These are phyloP conservation scores for Platorchestia sp. DNA, from an alignment of 1,140 invertebrate genomes.

Conservation along the genomic window DNA sequence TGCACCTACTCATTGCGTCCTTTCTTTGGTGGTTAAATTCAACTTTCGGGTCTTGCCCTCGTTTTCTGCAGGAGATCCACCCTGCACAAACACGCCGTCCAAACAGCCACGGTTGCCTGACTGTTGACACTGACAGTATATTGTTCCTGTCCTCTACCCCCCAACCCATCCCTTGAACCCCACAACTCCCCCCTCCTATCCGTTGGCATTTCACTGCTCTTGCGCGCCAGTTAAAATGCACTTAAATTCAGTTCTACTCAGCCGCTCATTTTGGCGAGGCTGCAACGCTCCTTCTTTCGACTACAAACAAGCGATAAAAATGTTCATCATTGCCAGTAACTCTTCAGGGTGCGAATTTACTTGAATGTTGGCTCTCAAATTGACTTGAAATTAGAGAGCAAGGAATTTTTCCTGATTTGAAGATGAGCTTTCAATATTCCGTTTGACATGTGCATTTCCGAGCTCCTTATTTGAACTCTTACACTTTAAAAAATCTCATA, in stretches of 20 bases:
- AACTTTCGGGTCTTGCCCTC: not conserved
- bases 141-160: not conserved
- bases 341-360: not conserved
- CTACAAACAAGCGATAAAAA: not conserved
- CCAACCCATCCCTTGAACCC: not conserved
- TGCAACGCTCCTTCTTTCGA: not conserved
- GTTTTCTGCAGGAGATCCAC: not conserved
- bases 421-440: not conserved
- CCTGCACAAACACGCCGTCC: not conserved
- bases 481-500: not conserved
- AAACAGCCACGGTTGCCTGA: conserved; percentile 24
- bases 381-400: not conserved
- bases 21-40: not conserved
- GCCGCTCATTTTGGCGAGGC: not conserved
- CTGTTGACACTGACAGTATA: not conserved
- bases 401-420: not conserved
- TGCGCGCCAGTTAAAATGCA: not conserved
- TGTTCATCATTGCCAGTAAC: not conserved
- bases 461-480: not conserved
- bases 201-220: not conserved
- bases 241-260: not conserved
- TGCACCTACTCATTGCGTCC: not conserved
- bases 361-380: not conserved
- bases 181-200: too few species aligned
- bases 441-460: not conserved